Evolutionary conservation across 2,888 invertebrate genomes (phyloP).

Genomic region (Eudemis profundana): DNA sequence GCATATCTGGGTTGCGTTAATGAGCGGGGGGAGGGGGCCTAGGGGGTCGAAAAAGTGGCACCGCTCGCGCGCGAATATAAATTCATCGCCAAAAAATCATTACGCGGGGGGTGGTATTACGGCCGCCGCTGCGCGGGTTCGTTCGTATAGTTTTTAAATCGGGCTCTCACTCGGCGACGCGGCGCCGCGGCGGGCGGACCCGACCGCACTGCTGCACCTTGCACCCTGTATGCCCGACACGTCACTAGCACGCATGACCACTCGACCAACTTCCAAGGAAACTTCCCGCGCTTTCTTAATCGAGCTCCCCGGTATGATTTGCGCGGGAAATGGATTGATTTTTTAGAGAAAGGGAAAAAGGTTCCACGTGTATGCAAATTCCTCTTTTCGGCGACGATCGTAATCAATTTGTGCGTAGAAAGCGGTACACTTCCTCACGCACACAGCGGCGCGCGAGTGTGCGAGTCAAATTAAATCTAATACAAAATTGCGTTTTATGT

Average conservation of each 20-base stretch:
- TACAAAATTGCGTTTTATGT: constrained; percentile 86
- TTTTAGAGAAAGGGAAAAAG: constrained; percentile 57
- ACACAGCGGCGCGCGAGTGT: constrained; percentile 59
- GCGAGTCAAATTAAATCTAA: constrained; percentile 84
- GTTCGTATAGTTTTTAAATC: constrained; percentile 85
- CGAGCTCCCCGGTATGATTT: constrained; percentile 59
- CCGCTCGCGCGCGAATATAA: constrained; percentile 89
- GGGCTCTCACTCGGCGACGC: constrained; percentile 80
- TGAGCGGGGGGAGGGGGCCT: constrained; percentile 81
- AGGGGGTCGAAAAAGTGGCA: constrained; percentile 85
- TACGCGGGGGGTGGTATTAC: constrained; percentile 91
- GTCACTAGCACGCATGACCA: constrained; percentile 73
- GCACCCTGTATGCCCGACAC: constrained; percentile 53
- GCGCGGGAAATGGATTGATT: constrained; percentile 63
- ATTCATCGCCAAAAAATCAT: constrained; percentile 95
- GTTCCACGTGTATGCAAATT: constrained; percentile 80
- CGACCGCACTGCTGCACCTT: constrained; percentile 71
- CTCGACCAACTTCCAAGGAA: constrained; percentile 46
- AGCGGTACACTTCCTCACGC: constrained; percentile 67
- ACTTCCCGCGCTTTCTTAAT: constrained; percentile 46
- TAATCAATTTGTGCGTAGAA: constrained; percentile 85
- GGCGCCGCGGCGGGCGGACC: constrained; percentile 78
- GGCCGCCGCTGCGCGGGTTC: constrained; percentile 81
- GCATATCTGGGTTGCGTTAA: constrained; percentile 88
- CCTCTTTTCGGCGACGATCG: constrained; percentile 80